Evolutionary conservation across 2,888 invertebrate species (phyloP).

Genomic region (Zeuzera pyrina): DNA sequence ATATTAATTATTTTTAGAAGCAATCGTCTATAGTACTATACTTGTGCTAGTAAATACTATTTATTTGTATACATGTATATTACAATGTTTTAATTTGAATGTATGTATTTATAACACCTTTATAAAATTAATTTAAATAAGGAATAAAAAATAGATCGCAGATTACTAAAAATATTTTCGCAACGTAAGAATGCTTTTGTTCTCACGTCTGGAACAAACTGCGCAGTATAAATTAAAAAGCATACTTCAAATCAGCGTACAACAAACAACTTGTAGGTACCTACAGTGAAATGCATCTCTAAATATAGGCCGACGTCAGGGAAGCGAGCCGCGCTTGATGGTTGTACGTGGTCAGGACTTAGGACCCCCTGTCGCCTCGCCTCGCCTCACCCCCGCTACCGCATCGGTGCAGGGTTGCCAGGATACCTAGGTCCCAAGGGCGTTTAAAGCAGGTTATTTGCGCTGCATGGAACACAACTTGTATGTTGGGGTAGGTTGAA

Average conservation of each 20-base stretch:
- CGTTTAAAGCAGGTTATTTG: constrained; percentile 18
- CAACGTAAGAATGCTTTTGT: too few relatives aligned
- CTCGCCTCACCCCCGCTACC: constrained; percentile 19
- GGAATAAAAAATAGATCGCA: too few relatives aligned
- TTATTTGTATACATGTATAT: too few relatives aligned
- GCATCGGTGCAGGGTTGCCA: constrained; percentile 21
- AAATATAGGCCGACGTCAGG: constrained; percentile 42
- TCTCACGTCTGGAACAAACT: too few relatives aligned
- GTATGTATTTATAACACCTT: too few relatives aligned
- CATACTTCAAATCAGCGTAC: constrained; percentile 19
- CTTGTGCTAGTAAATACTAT: too few relatives aligned
- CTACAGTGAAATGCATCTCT: constrained; percentile 46
- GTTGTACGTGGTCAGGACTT: constrained; percentile 67
- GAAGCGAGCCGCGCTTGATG: constrained; percentile 27
- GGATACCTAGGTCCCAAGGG: constrained; percentile 34
- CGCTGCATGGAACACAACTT: constrained; percentile 4
- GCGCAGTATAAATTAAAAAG: too few relatives aligned
- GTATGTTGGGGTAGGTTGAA: constrained; percentile 19
- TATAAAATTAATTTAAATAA: too few relatives aligned
- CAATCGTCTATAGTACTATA: too few relatives aligned
- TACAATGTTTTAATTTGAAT: too few relatives aligned
- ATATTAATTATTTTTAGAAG: too few relatives aligned
- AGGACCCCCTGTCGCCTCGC: constrained; percentile 25
- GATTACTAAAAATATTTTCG: too few relatives aligned
- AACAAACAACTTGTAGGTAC: constrained; percentile 23